Evolutionary conservation across 2,797 vertebrate species (phyloP).

Genomic region (Rhabdomys pumilio): DNA sequence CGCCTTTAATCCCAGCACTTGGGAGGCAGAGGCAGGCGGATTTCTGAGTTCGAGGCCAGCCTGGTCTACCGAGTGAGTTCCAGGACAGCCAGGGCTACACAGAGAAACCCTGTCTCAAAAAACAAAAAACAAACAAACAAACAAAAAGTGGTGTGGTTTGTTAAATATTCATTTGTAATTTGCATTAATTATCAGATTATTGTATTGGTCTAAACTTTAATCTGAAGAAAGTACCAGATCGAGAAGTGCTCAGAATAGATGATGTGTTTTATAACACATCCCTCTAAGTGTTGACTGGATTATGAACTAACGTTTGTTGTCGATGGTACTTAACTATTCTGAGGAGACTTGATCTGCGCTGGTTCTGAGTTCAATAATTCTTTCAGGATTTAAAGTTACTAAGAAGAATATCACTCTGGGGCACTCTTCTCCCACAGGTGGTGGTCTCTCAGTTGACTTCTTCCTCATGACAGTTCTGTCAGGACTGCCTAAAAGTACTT

Average conservation of each 20-base stretch:
- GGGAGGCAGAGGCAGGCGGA: too few relatives aligned
- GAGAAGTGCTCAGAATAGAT: slow-evolving; percentile 81
- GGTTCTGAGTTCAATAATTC: slow-evolving; percentile 84
- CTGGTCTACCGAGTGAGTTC: too few relatives aligned
- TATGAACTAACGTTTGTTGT: slow-evolving; percentile 78
- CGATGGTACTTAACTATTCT: slow-evolving; percentile 88
- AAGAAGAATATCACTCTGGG: slow-evolving; percentile 86
- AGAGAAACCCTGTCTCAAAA: too few relatives aligned
- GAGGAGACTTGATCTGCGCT: slow-evolving; percentile 72
- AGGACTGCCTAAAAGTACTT: slow-evolving; percentile 62
- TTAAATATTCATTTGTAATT: slow-evolving; percentile 89
- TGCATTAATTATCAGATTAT: slow-evolving; percentile 88
- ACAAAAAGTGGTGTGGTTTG: slow-evolving; percentile 78
- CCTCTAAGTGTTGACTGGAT: slow-evolving; percentile 81
- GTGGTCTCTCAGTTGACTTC: slow-evolving; percentile 46
- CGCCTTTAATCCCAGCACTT: too few relatives aligned
- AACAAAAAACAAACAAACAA: too few relatives aligned
- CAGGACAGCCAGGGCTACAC: too few relatives aligned
- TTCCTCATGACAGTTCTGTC: background rate
- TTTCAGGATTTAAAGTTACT: slow-evolving; percentile 85
- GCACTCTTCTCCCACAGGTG: slow-evolving; percentile 74
- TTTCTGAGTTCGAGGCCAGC: too few relatives aligned
- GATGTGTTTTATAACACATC: slow-evolving; percentile 84
- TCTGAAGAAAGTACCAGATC: slow-evolving; percentile 80
- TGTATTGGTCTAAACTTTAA: slow-evolving; percentile 84